Base-by-base conservation (phyloP, 2,797 vertebrate genomes). In the Cossypha niveicapilla region DNA sequence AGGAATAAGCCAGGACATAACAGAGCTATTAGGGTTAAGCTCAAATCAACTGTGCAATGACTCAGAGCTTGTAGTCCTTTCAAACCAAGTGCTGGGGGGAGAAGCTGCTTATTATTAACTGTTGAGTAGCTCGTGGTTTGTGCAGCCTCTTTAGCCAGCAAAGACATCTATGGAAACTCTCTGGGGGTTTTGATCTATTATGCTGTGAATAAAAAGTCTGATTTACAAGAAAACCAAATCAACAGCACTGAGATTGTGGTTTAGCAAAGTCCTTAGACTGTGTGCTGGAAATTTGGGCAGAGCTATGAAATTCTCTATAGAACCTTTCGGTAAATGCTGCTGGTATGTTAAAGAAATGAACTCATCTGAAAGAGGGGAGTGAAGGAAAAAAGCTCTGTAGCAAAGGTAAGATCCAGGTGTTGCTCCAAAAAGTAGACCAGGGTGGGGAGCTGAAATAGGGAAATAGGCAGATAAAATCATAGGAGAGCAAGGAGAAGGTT, bases 11-110 rank as follows among this genome's bases (percentile, higher is more conserved):
- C 57, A 24, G 35, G 65, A 75, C 57, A 92, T 96, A 86, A 82
- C 86, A 95, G 84, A 87, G 48, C 91, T 94, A 86, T 92, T 96
- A 94, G 93, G 84, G 95, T 96, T 92, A 97, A 96, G 88, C 94
- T 90, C 91, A 92, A 94, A 93, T 96, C 94, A 88, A 93, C 89
- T 92, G 76, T 71, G 78, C 82, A 45, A 41, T 96, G 96, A 97
- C 81, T 95, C 94, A 97, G 95, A 92, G 87, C 85, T 90, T 84
- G 76, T 84, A 86, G 90, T 66, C 57, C 73, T 96, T 94, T 94
- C 90, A 94, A 79, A 93, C 61, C 87, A 72, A 96, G 89, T 86
- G 91, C 30, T 92, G 88, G 25, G 51, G 91, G 73, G 60, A 93
- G 86, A 91, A 88, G 82, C 77, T 86, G 82, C 25, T 79, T 76